These are phyloP conservation scores for Lithobius niger DNA, from an alignment of 1,140 invertebrate genomes.

Conservation along the genomic window DNA sequence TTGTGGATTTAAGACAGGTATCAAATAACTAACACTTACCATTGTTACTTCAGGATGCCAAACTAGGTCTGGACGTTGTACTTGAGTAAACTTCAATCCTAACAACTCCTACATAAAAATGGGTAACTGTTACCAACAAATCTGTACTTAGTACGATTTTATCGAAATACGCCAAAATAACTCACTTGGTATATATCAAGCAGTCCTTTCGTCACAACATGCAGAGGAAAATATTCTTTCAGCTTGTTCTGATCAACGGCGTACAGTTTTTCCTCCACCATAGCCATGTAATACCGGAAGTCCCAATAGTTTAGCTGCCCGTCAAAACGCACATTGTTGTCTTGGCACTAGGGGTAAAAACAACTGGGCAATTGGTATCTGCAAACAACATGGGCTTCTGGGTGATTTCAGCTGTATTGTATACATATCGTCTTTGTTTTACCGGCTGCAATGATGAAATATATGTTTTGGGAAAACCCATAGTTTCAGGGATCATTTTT, in stretches of 20 bases:
- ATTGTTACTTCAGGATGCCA: slow-evolving; percentile 41
- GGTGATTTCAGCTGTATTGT: too few relatives aligned
- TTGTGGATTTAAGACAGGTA: too few relatives aligned
- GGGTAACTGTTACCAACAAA: too few relatives aligned
- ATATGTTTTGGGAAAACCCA: too few relatives aligned
- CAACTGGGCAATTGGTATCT: too few relatives aligned
- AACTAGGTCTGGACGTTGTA: slow-evolving; percentile 30
- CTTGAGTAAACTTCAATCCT: slow-evolving; percentile 34
- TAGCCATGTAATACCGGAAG: slow-evolving; percentile 36
- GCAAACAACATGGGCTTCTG: too few relatives aligned
- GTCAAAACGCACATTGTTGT: slow-evolving; percentile 33
- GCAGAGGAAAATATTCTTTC: slow-evolving; percentile 40
- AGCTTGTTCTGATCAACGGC: slow-evolving; percentile 39
- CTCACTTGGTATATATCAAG: slow-evolving; percentile 39
- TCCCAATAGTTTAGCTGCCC: slow-evolving; percentile 38
- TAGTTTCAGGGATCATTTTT: too few relatives aligned
- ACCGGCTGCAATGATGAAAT: too few relatives aligned
- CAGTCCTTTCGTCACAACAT: slow-evolving; percentile 37
- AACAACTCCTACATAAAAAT: slow-evolving; percentile 31
- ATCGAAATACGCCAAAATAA: too few relatives aligned
- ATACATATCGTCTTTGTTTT: too few relatives aligned
- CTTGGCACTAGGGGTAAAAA: slow-evolving; percentile 33
- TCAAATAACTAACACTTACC: too few relatives aligned
- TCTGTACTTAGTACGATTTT: too few relatives aligned
- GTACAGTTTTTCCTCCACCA: slow-evolving; percentile 37